phyloP scores from a whole-genome alignment of 1,140 invertebrate genomes.

The Drosophila kanapiae region DNA sequence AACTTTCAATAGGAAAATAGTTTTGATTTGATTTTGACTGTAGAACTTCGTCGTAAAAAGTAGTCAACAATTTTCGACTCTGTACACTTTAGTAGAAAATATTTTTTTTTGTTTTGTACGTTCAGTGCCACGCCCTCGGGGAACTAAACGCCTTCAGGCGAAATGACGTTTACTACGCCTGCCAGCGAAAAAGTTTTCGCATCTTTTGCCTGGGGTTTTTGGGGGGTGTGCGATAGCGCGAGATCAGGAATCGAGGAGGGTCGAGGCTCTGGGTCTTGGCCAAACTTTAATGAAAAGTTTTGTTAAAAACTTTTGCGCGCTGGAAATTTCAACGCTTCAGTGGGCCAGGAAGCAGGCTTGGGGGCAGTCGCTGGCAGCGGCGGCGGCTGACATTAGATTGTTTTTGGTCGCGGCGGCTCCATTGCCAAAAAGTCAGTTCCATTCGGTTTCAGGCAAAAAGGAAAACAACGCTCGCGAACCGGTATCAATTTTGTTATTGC shows the following conservation, averaged over 20 bases:
- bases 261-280: constrained; percentile 39
- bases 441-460: constrained; percentile 39
- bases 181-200: constrained; percentile 77
- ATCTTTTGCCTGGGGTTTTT: constrained; percentile 57
- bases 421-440: constrained; percentile 74
- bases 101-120: constrained; percentile 46
- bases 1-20: neutral
- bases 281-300: constrained; percentile 84
- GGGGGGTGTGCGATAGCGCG: constrained; percentile 7
- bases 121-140: constrained; percentile 56
- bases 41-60: neutral
- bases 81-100: constrained; percentile 8
- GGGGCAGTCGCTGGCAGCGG: neutral
- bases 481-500: constrained; percentile 83
- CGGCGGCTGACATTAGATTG: constrained; percentile 73
- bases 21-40: neutral
- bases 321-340: constrained; percentile 82
- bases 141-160: constrained; percentile 41
- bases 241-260: constrained; percentile 2
- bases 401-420: constrained; percentile 63
- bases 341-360: constrained; percentile 42
- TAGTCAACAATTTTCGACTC: neutral
- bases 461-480: constrained; percentile 33
- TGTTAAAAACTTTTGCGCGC: constrained; percentile 79
- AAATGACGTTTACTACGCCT: constrained; percentile 80